A percentile compares a stretch with the other conserved stretches of the same genome.
These are phyloP conservation scores for Heteractis magnifica DNA, from an alignment of 92 coral and sea anemone genomes.

Conservation along the genomic window DNA sequence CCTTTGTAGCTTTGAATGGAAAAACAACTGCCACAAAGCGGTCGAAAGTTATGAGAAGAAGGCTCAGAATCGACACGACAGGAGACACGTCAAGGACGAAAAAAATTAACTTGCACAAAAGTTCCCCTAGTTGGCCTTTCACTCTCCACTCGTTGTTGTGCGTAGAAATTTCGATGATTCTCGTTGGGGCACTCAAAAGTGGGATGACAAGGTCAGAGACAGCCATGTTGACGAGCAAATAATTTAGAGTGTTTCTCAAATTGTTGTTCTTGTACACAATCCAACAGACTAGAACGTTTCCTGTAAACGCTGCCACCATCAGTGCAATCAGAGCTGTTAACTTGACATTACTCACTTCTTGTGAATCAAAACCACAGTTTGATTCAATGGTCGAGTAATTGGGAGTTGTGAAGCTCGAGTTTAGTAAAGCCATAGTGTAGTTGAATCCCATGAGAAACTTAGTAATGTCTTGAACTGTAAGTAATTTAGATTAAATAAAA, in stretches of 20 bases:
- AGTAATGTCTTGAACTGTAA: background rate
- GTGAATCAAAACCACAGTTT: background rate
- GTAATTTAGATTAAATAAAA: background rate
- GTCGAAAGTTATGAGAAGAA: slow-evolving; percentile 31
- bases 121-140: background rate
- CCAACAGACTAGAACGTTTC: slow-evolving; percentile 64
- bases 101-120: slow-evolving; percentile 8
- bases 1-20: slow-evolving; percentile 14
- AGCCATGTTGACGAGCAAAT: slow-evolving; percentile 65
- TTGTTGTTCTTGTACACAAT: slow-evolving; percentile 52
- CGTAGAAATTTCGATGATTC: background rate
- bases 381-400: too few relatives aligned
- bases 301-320: slow-evolving; percentile 47
- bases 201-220: slow-evolving; percentile 52
- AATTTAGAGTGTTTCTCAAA: slow-evolving; percentile 70
- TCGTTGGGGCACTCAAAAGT: background rate
- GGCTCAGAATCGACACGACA: slow-evolving; percentile 32
- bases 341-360: slow-evolving; percentile 14
- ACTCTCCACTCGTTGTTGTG: background rate
- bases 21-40: slow-evolving; percentile 30
- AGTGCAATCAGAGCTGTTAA: slow-evolving; percentile 44
- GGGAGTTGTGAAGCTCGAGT: background rate
- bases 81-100: slow-evolving; percentile 27
- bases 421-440: background rate
- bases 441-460: background rate